Evolutionary conservation across 2,888 invertebrate species (phyloP).

Genomic region (Ornithoptera alexandrae): DNA sequence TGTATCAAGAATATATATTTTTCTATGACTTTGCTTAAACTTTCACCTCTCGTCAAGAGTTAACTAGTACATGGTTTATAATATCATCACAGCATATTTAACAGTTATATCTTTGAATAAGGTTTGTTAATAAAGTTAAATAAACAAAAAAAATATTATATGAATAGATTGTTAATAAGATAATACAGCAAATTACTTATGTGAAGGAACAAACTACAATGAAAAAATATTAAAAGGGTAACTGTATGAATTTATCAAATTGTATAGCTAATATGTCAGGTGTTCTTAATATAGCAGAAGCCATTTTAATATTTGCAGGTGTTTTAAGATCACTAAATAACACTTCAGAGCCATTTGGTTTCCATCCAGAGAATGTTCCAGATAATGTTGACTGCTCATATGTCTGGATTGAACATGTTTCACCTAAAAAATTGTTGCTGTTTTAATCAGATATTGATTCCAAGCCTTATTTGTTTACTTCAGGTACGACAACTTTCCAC

Average conservation of each 20-base stretch:
- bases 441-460: neutral
- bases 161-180: no score
- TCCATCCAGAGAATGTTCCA: slow-evolving; percentile 60
- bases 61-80: no score
- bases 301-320: slow-evolving; percentile 51
- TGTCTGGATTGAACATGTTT: slow-evolving; percentile 58
- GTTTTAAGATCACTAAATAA: slow-evolving; percentile 58
- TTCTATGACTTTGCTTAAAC: no score
- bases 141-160: no score
- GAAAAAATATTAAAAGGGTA: slow-evolving; percentile 25
- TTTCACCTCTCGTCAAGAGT: no score
- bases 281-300: slow-evolving; percentile 57
- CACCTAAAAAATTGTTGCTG: slow-evolving; percentile 43
- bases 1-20: no score
- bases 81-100: no score
- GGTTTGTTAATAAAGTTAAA: no score
- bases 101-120: no score
- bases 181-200: no score
- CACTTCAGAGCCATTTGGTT: slow-evolving; percentile 57
- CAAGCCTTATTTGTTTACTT: no score
- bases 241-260: slow-evolving; percentile 47
- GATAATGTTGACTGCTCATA: slow-evolving; percentile 57
- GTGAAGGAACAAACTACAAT: neutral
- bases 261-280: slow-evolving; percentile 61
- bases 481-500: no score